Evolutionary conservation across 2,797 vertebrate species (phyloP), one percentile per base, ranked within the genome.

Genomic region (Gambelia wislizenii): DNA sequence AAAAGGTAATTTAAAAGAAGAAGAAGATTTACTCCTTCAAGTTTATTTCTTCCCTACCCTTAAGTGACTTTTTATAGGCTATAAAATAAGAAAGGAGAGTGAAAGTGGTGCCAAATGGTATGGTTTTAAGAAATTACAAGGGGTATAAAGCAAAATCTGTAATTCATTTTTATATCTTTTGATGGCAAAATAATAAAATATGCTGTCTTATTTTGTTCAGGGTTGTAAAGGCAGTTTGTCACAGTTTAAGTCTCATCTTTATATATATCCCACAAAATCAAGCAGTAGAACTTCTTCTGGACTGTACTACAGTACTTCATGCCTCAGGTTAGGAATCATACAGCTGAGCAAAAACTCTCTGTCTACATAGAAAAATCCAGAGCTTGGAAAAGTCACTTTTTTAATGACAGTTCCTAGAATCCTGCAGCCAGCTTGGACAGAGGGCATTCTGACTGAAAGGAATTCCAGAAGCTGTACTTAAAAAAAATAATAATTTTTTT

Each of bases 81-180:
- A 36, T 87, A 87, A 92, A 93, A 77, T 30, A 89, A 89, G 54
- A 59, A 54, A 89, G 72, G 84, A 2, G 54, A 88, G 74, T 80
- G 13, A 4, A 74, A 89, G 44, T 80, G 87, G 56, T 39, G 18
- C n/a, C 74, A 92, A 91, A 89, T 87, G 10, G 67, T 13, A 18
- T 5, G 2, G 85, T 67, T 88, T 64, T 92, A 44, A 94, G 54
- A 80, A 91, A 91, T 4, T 14, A 5, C 1, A 30, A 77, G 79
- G 20, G 9, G 20, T 36, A 83, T 30, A 85, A 82, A 86, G 61
- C 27, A 87, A 88, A 92, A 91, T 16, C 13, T 64, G 0, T 54
- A 84, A 49, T 9, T 80, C 44, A 30, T 76, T 59, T 89, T 61
- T 18, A 56, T 80, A 7, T 80, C 33, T 88, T 22, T 79, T 36